phyloP scores from a whole-genome alignment of 2,113 vertebrate species.

The Coptodon bakossiorum region DNA sequence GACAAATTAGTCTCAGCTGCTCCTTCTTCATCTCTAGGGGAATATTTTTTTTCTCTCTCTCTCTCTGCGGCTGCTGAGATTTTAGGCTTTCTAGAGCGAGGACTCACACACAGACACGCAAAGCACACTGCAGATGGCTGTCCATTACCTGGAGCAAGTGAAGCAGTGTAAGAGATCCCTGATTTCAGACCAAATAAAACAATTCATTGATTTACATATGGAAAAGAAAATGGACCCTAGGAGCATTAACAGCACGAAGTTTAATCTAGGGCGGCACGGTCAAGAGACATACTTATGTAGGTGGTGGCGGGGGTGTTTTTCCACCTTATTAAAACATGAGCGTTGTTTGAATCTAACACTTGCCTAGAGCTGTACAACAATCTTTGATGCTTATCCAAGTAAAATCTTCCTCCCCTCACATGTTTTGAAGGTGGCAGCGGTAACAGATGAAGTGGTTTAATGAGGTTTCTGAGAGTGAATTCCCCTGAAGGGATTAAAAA shows the following conservation, averaged over 20 bases:
- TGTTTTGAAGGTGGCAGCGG: background rate
- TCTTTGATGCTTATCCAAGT: background rate
- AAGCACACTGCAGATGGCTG: slow-evolving; percentile 5
- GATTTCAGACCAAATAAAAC: background rate
- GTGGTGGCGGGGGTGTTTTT: background rate
- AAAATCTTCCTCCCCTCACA: background rate
- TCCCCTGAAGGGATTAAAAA: background rate
- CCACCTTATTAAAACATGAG: background rate
- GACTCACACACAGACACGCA: background rate
- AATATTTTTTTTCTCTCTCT: background rate
- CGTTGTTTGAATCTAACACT: background rate
- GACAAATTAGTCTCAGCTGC: slow-evolving; percentile 40
- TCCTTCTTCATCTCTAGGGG: slow-evolving; percentile 8
- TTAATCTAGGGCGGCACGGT: background rate
- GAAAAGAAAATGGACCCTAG: background rate
- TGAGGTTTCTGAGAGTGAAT: background rate
- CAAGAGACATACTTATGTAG: background rate
- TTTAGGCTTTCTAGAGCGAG: background rate
- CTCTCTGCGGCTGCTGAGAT: background rate
- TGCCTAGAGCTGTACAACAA: background rate
- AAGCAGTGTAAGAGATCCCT: background rate
- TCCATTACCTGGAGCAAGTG: background rate
- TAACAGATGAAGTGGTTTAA: background rate
- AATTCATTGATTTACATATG: background rate
- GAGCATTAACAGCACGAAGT: background rate